Base-by-base conservation (phyloP, 2,888 invertebrate genomes). In the Miltochrista miniata region DNA sequence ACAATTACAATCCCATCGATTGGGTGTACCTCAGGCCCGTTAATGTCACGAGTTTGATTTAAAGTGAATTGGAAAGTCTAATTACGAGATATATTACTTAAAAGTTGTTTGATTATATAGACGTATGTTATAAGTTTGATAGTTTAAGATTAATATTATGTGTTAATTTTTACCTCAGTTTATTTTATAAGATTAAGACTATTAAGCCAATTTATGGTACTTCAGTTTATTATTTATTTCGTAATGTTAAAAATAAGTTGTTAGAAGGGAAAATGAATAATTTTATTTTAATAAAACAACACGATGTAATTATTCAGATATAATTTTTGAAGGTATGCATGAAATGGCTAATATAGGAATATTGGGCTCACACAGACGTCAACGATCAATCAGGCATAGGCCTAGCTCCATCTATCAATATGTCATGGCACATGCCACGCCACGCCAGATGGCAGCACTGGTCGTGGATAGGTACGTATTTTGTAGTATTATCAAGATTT, bases 401-500 rank as follows among this genome's bases (percentile, higher is more conserved):
- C 81, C 82, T 83, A 81, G 81, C 85, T 83, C 81, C 89, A 90
- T 90, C 88, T 87, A 90, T 90, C 90, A 90, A 87, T 80, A 72
- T 84, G 87, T 88, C 88, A 84, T 61, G 69, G 74, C 68, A 66
- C 67, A 72, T 78, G 75, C 62, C 64, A 72, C 72, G 71, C 74
- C 70, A 71, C 80, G 76, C 85, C 89, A 90, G 87, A 89, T 90
- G 90, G 87, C 87, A 82, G 81, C 73, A 85, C 81, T 70, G 75
- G 70, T 70, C 79, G 71, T 68, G 76, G 74, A 72, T 69, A 62
- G 74, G 72, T 69, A 62, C 48, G 56, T 58, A 64, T 46, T 52
- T 52, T 53, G 33, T 39, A 2, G 18, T 12, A 39, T 2, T 44
- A 12, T 24, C 48, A 29, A 40, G 29, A 29, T 15, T 15, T 1